Evolutionary conservation across 2,113 vertebrate species (phyloP).

Genomic region (Paradisaea rubra): DNA sequence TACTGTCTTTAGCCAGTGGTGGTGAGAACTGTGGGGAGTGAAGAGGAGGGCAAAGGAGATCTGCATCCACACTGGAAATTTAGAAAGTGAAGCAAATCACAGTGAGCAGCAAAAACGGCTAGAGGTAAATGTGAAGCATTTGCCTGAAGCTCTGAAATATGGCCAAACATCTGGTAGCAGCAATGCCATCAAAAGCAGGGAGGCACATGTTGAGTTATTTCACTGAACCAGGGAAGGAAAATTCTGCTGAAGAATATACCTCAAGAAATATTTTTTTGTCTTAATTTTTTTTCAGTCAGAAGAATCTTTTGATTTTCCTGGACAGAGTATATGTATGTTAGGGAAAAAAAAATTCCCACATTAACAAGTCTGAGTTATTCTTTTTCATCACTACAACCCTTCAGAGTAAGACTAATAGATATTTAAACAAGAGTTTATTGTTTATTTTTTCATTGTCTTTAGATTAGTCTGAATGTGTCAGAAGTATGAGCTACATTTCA

Average conservation of each 20-base stretch:
- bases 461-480: not conserved
- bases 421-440: not conserved
- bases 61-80: not conserved
- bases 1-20: not conserved
- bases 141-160: accelerated
- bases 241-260: not conserved
- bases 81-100: not conserved
- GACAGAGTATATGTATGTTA: accelerated
- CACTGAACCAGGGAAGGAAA: not conserved
- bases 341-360: not conserved
- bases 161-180: not conserved
- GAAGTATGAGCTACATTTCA: not conserved
- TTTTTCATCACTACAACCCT: not conserved
- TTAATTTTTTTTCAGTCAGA: not conserved
- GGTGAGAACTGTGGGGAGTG: not conserved
- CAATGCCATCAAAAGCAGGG: not conserved
- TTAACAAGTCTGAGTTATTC: not conserved
- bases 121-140: not conserved
- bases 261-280: not conserved
- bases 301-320: not conserved
- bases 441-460: not conserved
- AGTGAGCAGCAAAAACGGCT: not conserved
- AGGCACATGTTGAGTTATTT: not conserved
- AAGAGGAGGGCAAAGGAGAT: not conserved
- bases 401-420: not conserved